These are phyloP conservation scores for Pegea sp. DNA, from an alignment of 23 tunicate species.

Conservation along the genomic window DNA sequence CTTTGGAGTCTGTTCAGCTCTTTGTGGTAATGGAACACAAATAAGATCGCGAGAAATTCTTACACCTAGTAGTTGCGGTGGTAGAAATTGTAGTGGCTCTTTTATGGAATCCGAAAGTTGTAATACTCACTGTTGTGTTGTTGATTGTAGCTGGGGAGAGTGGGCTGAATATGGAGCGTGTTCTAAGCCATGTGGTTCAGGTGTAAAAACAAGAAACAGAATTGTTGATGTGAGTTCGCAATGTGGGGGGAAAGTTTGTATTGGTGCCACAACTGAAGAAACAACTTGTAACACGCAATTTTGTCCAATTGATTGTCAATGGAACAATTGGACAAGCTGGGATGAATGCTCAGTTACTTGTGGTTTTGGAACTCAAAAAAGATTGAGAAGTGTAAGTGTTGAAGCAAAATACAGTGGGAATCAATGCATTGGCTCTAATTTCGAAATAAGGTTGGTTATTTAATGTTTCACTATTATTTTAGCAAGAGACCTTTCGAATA, in stretches of 20 bases:
- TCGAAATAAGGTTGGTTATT: neutral
- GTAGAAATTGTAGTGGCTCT: neutral
- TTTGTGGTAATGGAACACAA: constrained; percentile 3
- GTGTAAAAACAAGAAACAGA: neutral
- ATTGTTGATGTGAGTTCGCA: neutral
- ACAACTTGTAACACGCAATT: neutral
- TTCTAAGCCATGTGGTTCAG: neutral
- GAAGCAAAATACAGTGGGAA: neutral
- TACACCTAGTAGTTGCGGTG: constrained; percentile 2
- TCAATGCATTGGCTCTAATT: neutral
- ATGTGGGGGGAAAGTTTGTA: neutral
- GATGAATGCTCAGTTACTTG: neutral
- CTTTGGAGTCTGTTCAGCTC: neutral
- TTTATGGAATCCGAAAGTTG: neutral
- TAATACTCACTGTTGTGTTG: neutral
- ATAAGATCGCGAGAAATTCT: no score
- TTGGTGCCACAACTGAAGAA: neutral
- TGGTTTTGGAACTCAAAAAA: neutral
- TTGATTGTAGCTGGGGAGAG: neutral
- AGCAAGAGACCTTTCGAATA: no score
- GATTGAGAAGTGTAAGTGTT: neutral
- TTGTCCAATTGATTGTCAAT: neutral
- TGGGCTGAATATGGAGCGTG: neutral
- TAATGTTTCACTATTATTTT: no score
- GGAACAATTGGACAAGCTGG: neutral